Conservation (phyloP, 2,888 invertebrate species). For the Meloe dianella region DNA sequence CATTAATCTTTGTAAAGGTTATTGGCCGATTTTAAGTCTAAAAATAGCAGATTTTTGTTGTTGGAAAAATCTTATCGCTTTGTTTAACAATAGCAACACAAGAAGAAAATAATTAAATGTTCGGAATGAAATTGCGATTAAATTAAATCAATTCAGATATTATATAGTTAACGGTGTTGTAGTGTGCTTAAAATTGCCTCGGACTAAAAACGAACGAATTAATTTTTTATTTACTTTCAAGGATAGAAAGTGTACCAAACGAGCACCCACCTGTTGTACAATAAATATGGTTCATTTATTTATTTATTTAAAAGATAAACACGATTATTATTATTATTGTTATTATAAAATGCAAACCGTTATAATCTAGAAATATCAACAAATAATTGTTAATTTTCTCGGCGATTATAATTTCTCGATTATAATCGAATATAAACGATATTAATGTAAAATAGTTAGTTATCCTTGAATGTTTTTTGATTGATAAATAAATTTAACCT, state of each 20-base stretch:
- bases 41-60: background rate
- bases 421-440: background rate
- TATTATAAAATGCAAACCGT: background rate
- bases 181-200: constrained; percentile 1
- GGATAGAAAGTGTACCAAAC: background rate
- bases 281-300: background rate
- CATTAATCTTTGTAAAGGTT: background rate
- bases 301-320: background rate
- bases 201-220: constrained; percentile 7
- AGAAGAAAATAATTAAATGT: background rate
- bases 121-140: background rate
- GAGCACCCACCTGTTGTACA: constrained; percentile 6
- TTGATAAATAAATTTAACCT: background rate
- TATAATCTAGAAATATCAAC: background rate
- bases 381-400: background rate
- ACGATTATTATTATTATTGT: background rate
- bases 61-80: background rate
- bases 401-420: background rate
- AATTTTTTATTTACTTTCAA: background rate
- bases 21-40: background rate
- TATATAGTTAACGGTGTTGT: background rate
- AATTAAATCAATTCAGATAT: constrained; percentile 6
- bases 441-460: background rate
- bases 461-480: background rate
- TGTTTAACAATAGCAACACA: background rate